These are phyloP conservation scores for Dasysyrphus tricinctus DNA, from an alignment of 2,888 invertebrate genomes.

Conservation along the genomic window DNA sequence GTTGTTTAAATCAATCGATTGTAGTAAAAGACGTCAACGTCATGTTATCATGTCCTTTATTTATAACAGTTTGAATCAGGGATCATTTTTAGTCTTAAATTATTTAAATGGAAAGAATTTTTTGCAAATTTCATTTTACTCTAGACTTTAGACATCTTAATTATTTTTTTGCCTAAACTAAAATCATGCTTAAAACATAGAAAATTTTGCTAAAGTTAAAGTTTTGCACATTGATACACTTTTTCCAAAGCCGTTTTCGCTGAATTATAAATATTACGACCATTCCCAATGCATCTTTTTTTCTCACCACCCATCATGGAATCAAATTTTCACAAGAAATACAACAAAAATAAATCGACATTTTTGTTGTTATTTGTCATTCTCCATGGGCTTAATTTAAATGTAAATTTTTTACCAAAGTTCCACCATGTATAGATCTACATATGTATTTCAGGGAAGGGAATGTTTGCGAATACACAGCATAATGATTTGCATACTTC, in stretches of 20 bases:
- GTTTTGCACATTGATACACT: conserved; percentile 1
- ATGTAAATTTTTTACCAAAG: conserved; percentile 26
- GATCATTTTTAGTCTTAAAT: too few relatives aligned
- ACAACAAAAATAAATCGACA: conserved; percentile 22
- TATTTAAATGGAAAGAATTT: too few relatives aligned
- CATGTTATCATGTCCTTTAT: too few relatives aligned
- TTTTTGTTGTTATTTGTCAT: conserved; percentile 34
- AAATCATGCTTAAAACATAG: not conserved
- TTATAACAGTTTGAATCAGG: too few relatives aligned
- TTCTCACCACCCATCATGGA: not conserved
- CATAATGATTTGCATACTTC: conserved; percentile 43
- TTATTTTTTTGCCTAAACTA: too few relatives aligned
- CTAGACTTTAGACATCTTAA: too few relatives aligned
- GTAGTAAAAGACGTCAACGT: too few relatives aligned
- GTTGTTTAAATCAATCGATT: too few relatives aligned
- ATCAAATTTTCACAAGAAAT: conserved; percentile 10
- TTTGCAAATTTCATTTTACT: too few relatives aligned
- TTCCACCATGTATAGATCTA: not conserved
- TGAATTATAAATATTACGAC: conserved; percentile 14
- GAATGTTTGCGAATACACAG: conserved; percentile 32
- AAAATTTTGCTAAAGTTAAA: conserved; percentile 1
- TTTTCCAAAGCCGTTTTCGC: conserved; percentile 2
- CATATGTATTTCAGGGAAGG: not conserved
- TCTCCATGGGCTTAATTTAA: conserved; percentile 39
- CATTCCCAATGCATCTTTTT: not conserved